Evolutionary conservation across 2,888 invertebrate species (phyloP).

Genomic region (Drosophila algonquin): DNA sequence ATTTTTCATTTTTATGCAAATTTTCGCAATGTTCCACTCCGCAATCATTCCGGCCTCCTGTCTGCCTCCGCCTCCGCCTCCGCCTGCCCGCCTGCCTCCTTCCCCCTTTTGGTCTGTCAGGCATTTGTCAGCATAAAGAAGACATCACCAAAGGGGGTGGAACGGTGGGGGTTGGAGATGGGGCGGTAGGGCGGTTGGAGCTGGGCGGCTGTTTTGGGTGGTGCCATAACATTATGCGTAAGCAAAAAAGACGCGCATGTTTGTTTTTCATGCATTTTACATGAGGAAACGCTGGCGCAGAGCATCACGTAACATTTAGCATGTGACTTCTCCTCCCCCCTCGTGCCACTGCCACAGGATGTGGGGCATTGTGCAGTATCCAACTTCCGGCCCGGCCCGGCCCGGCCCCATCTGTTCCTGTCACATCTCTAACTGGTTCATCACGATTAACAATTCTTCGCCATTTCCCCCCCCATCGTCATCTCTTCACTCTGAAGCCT

Average conservation of each 20-base stretch:
- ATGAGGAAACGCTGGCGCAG: conserved; percentile 45
- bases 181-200: not conserved
- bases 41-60: not conserved
- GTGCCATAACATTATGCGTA: conserved; percentile 53
- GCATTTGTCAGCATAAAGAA: conserved; percentile 61
- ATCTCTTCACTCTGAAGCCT: not conserved
- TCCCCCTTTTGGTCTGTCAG: conserved; percentile 17
- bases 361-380: conserved; percentile 3
- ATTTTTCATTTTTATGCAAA: conserved; percentile 59
- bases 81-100: not conserved
- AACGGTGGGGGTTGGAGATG: not conserved
- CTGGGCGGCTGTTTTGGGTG: not conserved
- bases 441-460: conserved; percentile 70
- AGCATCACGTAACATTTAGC: conserved; percentile 1
- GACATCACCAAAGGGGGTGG: conserved; percentile 23
- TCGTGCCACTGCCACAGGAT: not conserved
- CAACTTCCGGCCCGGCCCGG: conserved; percentile 20
- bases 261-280: conserved; percentile 65
- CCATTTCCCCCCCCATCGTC: not conserved
- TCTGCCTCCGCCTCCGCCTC: too few relatives aligned
- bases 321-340: not conserved
- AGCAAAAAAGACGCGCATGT: conserved; percentile 65
- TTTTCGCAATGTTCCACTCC: conserved; percentile 54
- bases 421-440: conserved; percentile 69
- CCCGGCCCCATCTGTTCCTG: conserved; percentile 28